Evolutionary conservation across 2,888 invertebrate species (phyloP), one percentile per base, ranked within the genome.

Genomic region (Polyommatus iphigenia): DNA sequence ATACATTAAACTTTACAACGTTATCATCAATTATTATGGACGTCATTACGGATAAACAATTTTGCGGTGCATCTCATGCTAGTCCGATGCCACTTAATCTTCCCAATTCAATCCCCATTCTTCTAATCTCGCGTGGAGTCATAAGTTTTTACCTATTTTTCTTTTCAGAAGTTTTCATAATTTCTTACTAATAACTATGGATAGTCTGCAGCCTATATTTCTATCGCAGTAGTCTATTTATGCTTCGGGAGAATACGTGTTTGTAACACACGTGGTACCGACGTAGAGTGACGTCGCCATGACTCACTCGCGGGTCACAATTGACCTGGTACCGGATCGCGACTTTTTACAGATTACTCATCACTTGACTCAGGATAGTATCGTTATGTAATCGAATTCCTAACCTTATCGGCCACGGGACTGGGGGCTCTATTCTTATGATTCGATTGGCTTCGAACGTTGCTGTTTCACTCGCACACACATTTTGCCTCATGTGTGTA

Each of bases 301-400:
- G 92, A 91, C 80, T 92, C 92, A 92, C 81, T 76, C 77, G 78
- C 78, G 82, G 84, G 82, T 84, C 81, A 83, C 83, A 82, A 82
- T 82, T 84, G 84, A 84, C 83, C 85, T 84, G 84, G 84, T 85
- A 81, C 81, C 81, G 83, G 82, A 82, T 82, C 80, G 81, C 78
- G 78, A 78, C 78, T 90, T 90, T 91, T 91, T 91, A 81, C 82
- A 79, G 78, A 87, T 92, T 92, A 92, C 87, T 93, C 93, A 92
- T 89, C 89, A 83, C 75, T 80, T 82, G 83, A 84, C 84, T 87
- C 85, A 85, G 85, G 86, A 85, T 82, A 83, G 86, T 87, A 85
- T 83, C 80, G 76, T 81, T 81, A 81, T 79, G 79, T 79, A 81
- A 80, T 76, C 78, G 29, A 71, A 32, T 20, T 29, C 50, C 71